Evolutionary conservation across 53 echinoderm and acorn worm species (phyloP).

Genomic region (Henricia sp.): DNA sequence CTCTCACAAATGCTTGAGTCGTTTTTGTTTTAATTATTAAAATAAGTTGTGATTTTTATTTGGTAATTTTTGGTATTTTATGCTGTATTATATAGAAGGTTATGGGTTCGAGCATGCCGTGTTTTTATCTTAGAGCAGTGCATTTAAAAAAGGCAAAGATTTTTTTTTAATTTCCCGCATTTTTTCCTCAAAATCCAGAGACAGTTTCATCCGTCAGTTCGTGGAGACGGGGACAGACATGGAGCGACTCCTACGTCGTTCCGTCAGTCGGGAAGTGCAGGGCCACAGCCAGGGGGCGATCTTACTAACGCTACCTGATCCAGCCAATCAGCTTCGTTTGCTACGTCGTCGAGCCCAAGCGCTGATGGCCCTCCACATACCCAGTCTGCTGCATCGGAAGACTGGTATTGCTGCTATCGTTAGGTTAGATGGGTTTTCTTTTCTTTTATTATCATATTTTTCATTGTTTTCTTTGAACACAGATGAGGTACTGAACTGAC

Average conservation of each 20-base stretch:
- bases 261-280: conserved; percentile 75
- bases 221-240: conserved; percentile 95
- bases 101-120: no score
- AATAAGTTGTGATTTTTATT: background rate
- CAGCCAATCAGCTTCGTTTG: conserved; percentile 80
- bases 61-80: no score
- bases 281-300: conserved; percentile 13
- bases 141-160: no score
- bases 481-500: no score
- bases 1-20: no score
- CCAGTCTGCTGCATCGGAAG: conserved; percentile 85
- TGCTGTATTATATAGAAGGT: no score
- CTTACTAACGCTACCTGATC: conserved; percentile 54
- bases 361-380: conserved; percentile 73
- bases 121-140: no score
- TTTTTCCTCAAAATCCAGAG: conserved; percentile 68
- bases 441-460: background rate
- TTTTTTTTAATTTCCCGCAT: no score
- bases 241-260: conserved; percentile 89
- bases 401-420: conserved; percentile 90
- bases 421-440: conserved; percentile 55
- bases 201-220: conserved; percentile 98
- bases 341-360: conserved; percentile 71
- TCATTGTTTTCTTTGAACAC: no score
- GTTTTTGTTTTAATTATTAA: no score